These are phyloP conservation scores for Bombus superbus DNA, from an alignment of 1,140 invertebrate genomes.

Conservation along the genomic window DNA sequence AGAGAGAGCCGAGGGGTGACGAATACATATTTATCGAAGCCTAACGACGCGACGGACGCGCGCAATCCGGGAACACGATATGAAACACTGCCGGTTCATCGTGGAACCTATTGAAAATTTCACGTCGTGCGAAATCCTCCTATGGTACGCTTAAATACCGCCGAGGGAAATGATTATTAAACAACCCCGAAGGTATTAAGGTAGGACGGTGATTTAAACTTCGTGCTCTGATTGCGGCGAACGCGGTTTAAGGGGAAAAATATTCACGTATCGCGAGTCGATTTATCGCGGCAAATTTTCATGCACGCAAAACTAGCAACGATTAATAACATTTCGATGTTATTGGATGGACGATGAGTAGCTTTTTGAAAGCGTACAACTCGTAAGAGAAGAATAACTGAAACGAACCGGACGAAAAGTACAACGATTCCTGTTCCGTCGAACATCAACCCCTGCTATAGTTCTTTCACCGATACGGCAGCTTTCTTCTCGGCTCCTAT, in stretches of 20 bases:
- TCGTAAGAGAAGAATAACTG: not conserved
- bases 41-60: not conserved
- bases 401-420: not conserved
- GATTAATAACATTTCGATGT: not conserved
- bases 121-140: not conserved
- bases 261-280: not conserved
- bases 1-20: no score
- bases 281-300: not conserved
- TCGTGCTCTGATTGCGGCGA: not conserved
- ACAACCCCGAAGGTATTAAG: not conserved
- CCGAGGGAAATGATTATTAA: slow-evolving; percentile 23
- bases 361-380: not conserved
- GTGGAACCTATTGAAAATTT: slow-evolving; percentile 13
- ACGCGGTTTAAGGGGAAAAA: not conserved
- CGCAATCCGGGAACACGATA: not conserved
- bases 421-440: not conserved
- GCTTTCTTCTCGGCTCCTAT: not conserved
- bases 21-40: slow-evolving; percentile 37
- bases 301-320: not conserved
- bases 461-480: not conserved
- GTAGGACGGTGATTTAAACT: not conserved
- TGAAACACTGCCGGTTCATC: not conserved
- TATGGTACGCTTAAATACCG: not conserved
- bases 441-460: no score
- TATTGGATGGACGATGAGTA: not conserved